A percentile compares a stretch with the other conserved stretches of the same genome.
Conservation (phyloP, 2,888 invertebrate species). For the Erebia palarica region DNA sequence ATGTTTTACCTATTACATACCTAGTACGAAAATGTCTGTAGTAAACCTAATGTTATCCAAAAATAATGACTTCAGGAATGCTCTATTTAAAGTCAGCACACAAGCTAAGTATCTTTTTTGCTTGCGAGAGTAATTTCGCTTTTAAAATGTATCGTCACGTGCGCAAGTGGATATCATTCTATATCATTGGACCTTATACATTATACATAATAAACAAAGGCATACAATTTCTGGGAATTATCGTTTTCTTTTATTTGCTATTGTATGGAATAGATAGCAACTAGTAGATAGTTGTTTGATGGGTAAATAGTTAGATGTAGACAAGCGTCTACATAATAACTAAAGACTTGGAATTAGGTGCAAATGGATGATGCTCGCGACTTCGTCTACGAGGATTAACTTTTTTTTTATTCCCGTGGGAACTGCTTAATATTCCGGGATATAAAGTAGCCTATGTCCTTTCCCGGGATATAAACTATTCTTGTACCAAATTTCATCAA, state of each 20-base stretch:
- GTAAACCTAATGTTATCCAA: slow-evolving; percentile 61
- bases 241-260: slow-evolving; percentile 12
- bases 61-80: slow-evolving; percentile 52
- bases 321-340: too few species aligned
- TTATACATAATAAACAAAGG: slow-evolving; percentile 21
- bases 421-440: too few species aligned
- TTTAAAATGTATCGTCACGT: slow-evolving; percentile 71
- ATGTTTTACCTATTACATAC: neutral
- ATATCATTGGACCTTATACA: slow-evolving; percentile 36
- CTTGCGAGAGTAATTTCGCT: slow-evolving; percentile 60
- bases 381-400: too few species aligned
- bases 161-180: slow-evolving; percentile 45
- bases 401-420: too few species aligned
- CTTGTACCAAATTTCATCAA: too few species aligned
- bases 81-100: slow-evolving; percentile 50
- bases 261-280: neutral
- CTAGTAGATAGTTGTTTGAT: neutral
- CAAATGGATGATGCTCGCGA: too few species aligned
- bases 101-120: slow-evolving; percentile 51
- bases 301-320: too few species aligned
- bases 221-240: slow-evolving; percentile 32
- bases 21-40: neutral
- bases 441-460: too few species aligned
- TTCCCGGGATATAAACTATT: too few species aligned
- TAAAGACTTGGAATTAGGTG: too few species aligned